Evolutionary conservation across 1,140 invertebrate species (phyloP), one percentile per base, ranked within the genome.

Genomic region (Antheraea mylitta): DNA sequence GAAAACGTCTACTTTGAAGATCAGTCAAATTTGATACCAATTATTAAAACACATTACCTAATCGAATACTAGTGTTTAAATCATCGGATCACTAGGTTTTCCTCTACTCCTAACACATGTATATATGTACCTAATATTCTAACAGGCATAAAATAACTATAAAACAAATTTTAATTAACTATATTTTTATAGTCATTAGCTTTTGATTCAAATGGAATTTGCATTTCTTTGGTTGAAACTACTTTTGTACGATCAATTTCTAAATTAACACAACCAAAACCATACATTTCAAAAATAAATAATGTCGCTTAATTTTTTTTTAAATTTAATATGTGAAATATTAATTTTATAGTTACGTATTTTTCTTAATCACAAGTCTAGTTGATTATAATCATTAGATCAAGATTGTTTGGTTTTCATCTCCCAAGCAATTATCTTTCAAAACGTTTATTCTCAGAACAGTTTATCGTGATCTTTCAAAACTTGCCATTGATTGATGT

Each of bases 1-100:
- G 59, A 64, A 72, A 71, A 68, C 63, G 70, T 79, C 74, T 79
- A 79, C 59, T 67, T 70, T 79, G 70, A 75, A 83, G 77, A 80
- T 79, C 81, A 81, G 79, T 81, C 77, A 70, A 71, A 74, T 74
- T 62, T 71, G 58, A 36, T 19, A 18, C 11, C n/a, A 53, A 53
- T 11, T n/a, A 53, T 53, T 53, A n/a, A 53, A 53, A 53, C 45
- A 53, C 45, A 10, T 10, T 53, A 16, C 11, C 13, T 16, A 30
- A 30, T 30, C 22, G 22, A 30, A 30, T 30, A 30, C 22, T 53
- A 53, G 13, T 53, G 16, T 2, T 16, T 53, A 53, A 53, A 16
- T n/a, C n/a, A 53, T 11, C 59, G 22, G 9, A 18, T 53, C 16
- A 16, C 16, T 53, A 6, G 45, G 16, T 53, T 53, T 16, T 53